Conservation (phyloP, 2,113 vertebrate species). For the Phodopus roborovskii region DNA sequence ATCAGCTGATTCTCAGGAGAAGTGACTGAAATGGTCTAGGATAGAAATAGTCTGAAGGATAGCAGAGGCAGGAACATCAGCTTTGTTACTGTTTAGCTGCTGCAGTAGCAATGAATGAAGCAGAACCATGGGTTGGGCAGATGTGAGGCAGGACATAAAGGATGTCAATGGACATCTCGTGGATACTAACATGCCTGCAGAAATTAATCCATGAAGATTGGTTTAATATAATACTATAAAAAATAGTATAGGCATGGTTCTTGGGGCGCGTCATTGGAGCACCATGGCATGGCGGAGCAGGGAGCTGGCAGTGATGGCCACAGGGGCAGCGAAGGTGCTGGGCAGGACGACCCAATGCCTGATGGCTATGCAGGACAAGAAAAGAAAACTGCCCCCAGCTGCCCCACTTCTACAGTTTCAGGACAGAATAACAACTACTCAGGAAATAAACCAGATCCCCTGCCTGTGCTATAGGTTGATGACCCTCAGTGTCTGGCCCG, state of each 20-base stretch:
- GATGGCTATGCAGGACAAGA: constrained; percentile 90
- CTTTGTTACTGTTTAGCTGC: not conserved
- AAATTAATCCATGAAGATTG: not conserved
- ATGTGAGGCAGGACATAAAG: not conserved
- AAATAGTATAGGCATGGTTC: too few relatives aligned
- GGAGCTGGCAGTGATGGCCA: too few relatives aligned
- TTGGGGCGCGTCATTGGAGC: too few relatives aligned
- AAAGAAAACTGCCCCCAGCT: constrained; percentile 84
- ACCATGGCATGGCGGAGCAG: too few relatives aligned
- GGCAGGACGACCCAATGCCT: constrained; percentile 24
- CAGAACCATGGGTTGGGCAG: not conserved
- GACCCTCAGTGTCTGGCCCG: too few relatives aligned
- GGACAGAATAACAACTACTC: constrained; percentile 85
- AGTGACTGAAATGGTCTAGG: not conserved
- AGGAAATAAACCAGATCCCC: constrained; percentile 85
- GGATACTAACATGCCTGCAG: not conserved
- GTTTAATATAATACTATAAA: constrained; percentile 21
- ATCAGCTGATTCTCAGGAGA: not conserved
- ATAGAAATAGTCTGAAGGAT: not conserved
- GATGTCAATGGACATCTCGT: not conserved
- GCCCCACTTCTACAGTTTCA: constrained; percentile 82
- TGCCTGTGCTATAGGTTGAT: too few relatives aligned
- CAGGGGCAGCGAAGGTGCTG: too few relatives aligned
- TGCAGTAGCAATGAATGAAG: not conserved
- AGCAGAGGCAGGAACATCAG: not conserved